Evolutionary conservation across 2,888 invertebrate genomes (phyloP).

Genomic region (Nemotelus nigrinus): DNA sequence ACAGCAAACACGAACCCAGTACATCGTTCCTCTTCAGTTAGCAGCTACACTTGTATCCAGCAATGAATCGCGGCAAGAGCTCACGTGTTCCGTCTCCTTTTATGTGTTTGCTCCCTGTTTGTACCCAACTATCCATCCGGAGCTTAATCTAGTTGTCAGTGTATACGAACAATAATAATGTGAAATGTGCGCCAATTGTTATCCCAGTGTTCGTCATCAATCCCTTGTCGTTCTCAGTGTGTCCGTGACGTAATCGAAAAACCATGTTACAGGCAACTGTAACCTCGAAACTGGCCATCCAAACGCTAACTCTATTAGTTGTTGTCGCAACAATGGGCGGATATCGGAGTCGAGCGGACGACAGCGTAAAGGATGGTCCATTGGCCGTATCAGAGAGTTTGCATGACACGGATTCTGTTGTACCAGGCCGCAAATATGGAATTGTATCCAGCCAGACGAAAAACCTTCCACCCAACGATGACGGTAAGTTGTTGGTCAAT

Average conservation of each 20-base stretch:
- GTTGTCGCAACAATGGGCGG: slow-evolving; percentile 36
- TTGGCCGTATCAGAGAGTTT: slow-evolving; percentile 3
- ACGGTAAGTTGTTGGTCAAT: slow-evolving; percentile 34
- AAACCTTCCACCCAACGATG: slow-evolving; percentile 10
- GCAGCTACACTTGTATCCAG: background rate
- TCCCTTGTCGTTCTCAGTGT: slow-evolving; percentile 10
- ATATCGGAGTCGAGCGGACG: slow-evolving; percentile 23
- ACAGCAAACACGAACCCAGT: too few species aligned
- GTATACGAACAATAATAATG: slow-evolving; percentile 20
- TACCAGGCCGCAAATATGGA: background rate
- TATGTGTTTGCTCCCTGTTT: background rate
- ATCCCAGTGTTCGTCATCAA: background rate
- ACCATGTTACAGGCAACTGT: slow-evolving; percentile 32
- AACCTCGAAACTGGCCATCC: slow-evolving; percentile 35
- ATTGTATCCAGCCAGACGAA: slow-evolving; percentile 19
- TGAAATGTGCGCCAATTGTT: slow-evolving; percentile 24
- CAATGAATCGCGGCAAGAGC: slow-evolving; percentile 12
- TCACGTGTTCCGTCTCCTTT: background rate
- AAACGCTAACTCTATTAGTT: slow-evolving; percentile 37
- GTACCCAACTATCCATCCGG: background rate
- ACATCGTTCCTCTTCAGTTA: too few species aligned
- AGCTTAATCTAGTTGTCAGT: background rate
- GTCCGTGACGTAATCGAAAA: slow-evolving; percentile 28
- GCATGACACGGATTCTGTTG: background rate
- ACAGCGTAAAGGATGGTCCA: background rate